Evolutionary conservation across 2,113 vertebrate species (phyloP).

Genomic region (Neomonachus schauinslandi): DNA sequence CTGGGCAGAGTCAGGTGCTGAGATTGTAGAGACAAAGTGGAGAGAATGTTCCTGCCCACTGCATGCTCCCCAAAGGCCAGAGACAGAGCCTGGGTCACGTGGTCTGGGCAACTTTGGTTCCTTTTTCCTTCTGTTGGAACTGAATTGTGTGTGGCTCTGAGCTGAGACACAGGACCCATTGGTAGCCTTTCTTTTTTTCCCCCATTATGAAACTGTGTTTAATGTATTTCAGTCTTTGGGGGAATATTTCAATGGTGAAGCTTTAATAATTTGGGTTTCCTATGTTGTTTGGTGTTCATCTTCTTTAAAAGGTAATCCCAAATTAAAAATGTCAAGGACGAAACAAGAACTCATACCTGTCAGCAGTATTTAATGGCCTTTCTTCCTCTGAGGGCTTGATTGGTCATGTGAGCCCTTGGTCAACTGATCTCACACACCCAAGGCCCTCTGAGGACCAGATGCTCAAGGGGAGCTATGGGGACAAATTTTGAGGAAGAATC

Average conservation of each 20-base stretch:
- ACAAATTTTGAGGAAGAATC: not conserved
- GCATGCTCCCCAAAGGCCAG: not conserved
- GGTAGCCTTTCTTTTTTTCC: not conserved
- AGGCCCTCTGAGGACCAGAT: not conserved
- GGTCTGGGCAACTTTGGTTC: too few species aligned
- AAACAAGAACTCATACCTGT: conserved; percentile 23
- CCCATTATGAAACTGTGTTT: conserved; percentile 24
- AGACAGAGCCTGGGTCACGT: too few species aligned
- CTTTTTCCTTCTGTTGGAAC: not conserved
- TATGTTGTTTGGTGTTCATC: conserved; percentile 15
- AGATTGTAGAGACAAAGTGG: not conserved
- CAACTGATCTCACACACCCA: not conserved
- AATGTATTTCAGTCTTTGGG: conserved; percentile 37
- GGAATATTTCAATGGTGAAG: conserved; percentile 34
- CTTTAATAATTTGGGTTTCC: conserved; percentile 39
- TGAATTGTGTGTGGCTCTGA: not conserved
- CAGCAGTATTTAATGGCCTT: not conserved
- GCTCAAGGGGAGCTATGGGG: too few species aligned
- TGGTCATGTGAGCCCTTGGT: not conserved
- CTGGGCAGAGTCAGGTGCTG: not conserved
- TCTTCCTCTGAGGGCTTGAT: not conserved
- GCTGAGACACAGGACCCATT: not conserved
- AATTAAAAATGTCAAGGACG: not conserved
- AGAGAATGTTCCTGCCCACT: not conserved
- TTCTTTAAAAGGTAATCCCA: conserved; percentile 56